Evolutionary conservation across 2,113 vertebrate species (phyloP).

Genomic region (Zeus faber): DNA sequence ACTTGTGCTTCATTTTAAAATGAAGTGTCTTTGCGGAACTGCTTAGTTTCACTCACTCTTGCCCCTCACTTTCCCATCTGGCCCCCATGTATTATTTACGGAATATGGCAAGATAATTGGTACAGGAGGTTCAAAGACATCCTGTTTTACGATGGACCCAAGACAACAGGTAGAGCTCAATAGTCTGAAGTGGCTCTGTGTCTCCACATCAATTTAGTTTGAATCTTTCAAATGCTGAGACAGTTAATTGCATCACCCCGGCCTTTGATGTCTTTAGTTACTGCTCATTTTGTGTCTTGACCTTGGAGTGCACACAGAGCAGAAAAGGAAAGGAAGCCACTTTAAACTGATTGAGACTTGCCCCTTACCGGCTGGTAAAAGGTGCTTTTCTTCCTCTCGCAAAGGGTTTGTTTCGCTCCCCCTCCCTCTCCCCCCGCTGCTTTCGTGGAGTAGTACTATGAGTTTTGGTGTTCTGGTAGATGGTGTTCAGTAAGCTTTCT

Average conservation of each 20-base stretch:
- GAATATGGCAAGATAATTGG: constrained; percentile 9
- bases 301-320: no score
- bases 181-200: constrained; percentile 40
- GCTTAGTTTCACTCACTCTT: not conserved
- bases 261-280: no score
- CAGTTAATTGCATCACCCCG: no score
- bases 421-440: constrained; percentile 7
- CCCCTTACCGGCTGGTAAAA: constrained; percentile 13
- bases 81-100: constrained; percentile 14
- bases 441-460: constrained; percentile 3
- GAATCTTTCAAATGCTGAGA: no score
- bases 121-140: constrained; percentile 7
- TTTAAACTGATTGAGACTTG: constrained; percentile 35
- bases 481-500: constrained; percentile 14
- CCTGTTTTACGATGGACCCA: constrained; percentile 53
- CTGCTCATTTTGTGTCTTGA: no score
- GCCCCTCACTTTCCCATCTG: constrained; percentile 10
- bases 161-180: constrained; percentile 12
- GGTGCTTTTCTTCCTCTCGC: not conserved
- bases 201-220: not conserved
- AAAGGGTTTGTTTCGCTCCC: constrained; percentile 4
- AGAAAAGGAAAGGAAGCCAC: constrained; percentile 25
- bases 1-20: constrained; percentile 50
- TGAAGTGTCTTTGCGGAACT: constrained; percentile 29
- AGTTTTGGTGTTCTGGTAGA: constrained; percentile 8